A percentile compares a stretch with the other conserved stretches of the same genome.
These are phyloP conservation scores for Pseudachorutes palmiensis DNA, from an alignment of 1,140 invertebrate species.

Conservation along the genomic window DNA sequence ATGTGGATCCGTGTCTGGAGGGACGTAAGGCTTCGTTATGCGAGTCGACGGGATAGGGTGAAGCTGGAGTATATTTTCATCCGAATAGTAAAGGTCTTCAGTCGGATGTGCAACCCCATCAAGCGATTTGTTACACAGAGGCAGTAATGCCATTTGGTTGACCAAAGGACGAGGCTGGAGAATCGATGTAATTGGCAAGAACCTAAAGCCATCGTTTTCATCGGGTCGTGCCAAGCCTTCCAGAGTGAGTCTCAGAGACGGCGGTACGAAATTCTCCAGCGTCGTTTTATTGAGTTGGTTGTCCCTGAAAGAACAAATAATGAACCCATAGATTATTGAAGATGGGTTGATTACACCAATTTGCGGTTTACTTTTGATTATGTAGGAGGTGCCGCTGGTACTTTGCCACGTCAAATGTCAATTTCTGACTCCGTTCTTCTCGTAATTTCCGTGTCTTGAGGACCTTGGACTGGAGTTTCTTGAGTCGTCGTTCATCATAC, in stretches of 20 bases:
- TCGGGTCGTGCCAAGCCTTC: constrained; percentile 8
- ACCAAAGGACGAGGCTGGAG: constrained; percentile 10
- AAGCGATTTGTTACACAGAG: constrained; percentile 21
- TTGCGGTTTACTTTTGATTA: constrained; percentile 12
- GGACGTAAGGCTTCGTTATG: constrained; percentile 22
- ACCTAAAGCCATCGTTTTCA: not conserved
- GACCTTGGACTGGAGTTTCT: constrained; percentile 22
- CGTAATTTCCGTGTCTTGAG: constrained; percentile 14
- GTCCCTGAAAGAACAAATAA: constrained; percentile 25
- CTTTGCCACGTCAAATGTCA: constrained; percentile 11
- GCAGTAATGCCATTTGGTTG: constrained; percentile 23
- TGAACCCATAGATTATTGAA: not conserved
- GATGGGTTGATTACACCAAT: not conserved
- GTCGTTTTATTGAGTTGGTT: constrained; percentile 28
- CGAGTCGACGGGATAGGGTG: constrained; percentile 20
- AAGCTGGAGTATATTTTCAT: constrained; percentile 33
- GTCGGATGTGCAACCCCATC: constrained; percentile 17
- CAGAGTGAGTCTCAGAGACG: constrained; percentile 20
- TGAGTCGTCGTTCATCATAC: constrained; percentile 16
- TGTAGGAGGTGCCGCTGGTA: constrained; percentile 19
- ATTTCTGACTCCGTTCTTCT: constrained; percentile 14
- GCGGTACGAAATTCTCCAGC: constrained; percentile 36
- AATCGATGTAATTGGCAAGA: not conserved
- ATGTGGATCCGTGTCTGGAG: constrained; percentile 25
- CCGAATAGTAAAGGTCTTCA: constrained; percentile 26